phyloP scores from a whole-genome alignment of 2,888 invertebrate species.

The Brachypterus glaber region DNA sequence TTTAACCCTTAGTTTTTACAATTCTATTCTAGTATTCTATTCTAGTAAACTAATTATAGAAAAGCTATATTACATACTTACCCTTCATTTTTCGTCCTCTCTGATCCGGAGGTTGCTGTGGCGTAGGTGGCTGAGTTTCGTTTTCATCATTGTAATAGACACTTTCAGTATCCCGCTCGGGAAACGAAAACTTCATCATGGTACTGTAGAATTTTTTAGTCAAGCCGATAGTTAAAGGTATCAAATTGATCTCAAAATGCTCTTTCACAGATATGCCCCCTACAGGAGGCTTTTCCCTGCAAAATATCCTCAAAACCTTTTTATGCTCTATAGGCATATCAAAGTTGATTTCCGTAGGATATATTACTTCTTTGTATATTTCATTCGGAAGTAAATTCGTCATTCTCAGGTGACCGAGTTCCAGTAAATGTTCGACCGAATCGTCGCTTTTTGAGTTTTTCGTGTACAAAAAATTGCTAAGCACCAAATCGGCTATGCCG shows the following conservation, averaged over 20 bases:
- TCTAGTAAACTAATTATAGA: no score
- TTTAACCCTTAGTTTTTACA: no score
- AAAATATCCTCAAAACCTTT: slow-evolving; percentile 87
- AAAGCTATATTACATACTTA: slow-evolving; percentile 34
- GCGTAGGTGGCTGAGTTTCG: no score
- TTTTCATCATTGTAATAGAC: slow-evolving; percentile 58
- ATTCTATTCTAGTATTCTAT: no score
- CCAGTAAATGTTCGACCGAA: slow-evolving; percentile 93
- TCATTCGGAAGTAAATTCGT: slow-evolving; percentile 92
- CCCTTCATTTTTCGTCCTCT: slow-evolving; percentile 42
- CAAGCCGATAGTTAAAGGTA: slow-evolving; percentile 81
- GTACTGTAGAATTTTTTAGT: slow-evolving; percentile 96
- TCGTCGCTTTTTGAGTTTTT: slow-evolving; percentile 95
- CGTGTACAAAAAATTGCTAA: slow-evolving; percentile 95
- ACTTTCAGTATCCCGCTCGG: slow-evolving; percentile 81
- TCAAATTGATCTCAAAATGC: slow-evolving; percentile 97
- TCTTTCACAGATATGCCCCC: slow-evolving; percentile 99
- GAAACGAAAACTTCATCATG: slow-evolving; percentile 96
- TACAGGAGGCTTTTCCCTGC: slow-evolving; percentile 91
- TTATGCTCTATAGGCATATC: slow-evolving; percentile 88
- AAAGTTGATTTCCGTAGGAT: slow-evolving; percentile 68
- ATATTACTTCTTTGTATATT: slow-evolving; percentile 79
- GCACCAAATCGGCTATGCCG: slow-evolving; percentile 90
- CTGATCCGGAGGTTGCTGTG: no score
- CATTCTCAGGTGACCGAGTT: slow-evolving; percentile 91